These are phyloP conservation scores for Diadophis punctatus DNA, from an alignment of 2,113 vertebrate species.

Conservation along the genomic window DNA sequence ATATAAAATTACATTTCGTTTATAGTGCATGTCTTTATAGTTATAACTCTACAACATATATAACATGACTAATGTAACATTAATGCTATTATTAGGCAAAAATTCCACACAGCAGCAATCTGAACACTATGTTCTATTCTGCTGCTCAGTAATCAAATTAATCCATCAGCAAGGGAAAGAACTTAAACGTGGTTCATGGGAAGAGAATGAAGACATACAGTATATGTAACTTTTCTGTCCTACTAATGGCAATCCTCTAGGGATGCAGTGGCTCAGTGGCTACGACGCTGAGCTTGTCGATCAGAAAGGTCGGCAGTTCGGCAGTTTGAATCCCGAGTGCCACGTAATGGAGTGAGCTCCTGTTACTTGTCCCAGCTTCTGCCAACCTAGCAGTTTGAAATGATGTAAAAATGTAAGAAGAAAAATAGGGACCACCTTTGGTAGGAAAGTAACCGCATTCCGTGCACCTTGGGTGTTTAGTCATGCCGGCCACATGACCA, in stretches of 20 bases:
- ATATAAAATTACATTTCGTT: conserved; percentile 8
- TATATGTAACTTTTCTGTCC: neutral
- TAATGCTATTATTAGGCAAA: neutral
- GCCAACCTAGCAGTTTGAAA: too few species aligned
- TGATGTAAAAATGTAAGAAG: too few species aligned
- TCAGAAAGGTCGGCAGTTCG: too few species aligned
- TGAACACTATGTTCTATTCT: neutral
- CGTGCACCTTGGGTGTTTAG: too few species aligned
- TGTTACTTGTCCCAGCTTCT: too few species aligned
- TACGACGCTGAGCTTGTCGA: too few species aligned
- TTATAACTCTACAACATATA: neutral
- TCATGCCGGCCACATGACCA: too few species aligned
- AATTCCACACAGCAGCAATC: neutral
- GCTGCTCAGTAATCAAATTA: neutral
- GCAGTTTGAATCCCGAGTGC: too few species aligned
- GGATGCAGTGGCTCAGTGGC: too few species aligned
- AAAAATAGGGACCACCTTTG: too few species aligned
- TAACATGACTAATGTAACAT: neutral
- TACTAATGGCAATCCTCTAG: neutral
- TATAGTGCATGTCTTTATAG: neutral
- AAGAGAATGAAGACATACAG: neutral
- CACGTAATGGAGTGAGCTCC: too few species aligned
- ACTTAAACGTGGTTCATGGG: neutral
- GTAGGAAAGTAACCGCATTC: too few species aligned
- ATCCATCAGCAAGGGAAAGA: neutral